Evolutionary conservation across 2,888 invertebrate species (phyloP).

Genomic region (Caenorhabditis sp.): DNA sequence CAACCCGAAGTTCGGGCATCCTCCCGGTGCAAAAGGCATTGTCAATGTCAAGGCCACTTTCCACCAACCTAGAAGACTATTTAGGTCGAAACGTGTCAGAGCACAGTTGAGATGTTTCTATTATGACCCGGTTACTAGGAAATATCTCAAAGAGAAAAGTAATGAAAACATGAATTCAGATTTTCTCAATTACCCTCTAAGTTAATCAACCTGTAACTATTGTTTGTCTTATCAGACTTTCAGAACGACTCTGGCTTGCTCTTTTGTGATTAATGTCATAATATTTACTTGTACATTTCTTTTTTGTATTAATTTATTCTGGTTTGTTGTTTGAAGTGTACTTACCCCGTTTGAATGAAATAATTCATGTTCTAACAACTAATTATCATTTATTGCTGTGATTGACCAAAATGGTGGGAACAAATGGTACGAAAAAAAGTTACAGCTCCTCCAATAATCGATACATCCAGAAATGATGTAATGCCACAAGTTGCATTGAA

Average conservation of each 20-base stretch:
- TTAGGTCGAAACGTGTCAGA: slow-evolving; percentile 17
- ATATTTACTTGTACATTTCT: not conserved
- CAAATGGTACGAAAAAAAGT: slow-evolving; percentile 1
- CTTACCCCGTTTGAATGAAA: not conserved
- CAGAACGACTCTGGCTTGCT: slow-evolving; percentile 44
- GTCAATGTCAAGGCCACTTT: slow-evolving; percentile 33
- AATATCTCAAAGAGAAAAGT: slow-evolving; percentile 25
- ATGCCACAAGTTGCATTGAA: slow-evolving; percentile 69
- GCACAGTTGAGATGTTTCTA: slow-evolving; percentile 24
- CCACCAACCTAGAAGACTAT: slow-evolving; percentile 19
- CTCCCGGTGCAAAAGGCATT: slow-evolving; percentile 14
- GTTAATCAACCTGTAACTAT: not conserved
- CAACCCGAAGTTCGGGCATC: slow-evolving; percentile 18
- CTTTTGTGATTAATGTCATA: slow-evolving; percentile 5
- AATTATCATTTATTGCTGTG: not conserved
- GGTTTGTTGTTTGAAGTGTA: slow-evolving; percentile 1
- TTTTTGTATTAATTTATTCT: not conserved
- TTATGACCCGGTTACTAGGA: slow-evolving; percentile 26
- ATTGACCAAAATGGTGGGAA: not conserved
- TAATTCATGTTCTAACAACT: not conserved
- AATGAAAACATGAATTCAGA: slow-evolving; percentile 10
- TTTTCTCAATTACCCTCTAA: slow-evolving; percentile 35
- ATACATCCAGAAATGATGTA: slow-evolving; percentile 69
- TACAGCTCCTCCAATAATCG: slow-evolving; percentile 73
- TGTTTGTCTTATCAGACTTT: not conserved